Evolutionary conservation across 2,888 invertebrate species (phyloP), one percentile per base, ranked within the genome.

Genomic region (Sinohyriopsis cumingii): DNA sequence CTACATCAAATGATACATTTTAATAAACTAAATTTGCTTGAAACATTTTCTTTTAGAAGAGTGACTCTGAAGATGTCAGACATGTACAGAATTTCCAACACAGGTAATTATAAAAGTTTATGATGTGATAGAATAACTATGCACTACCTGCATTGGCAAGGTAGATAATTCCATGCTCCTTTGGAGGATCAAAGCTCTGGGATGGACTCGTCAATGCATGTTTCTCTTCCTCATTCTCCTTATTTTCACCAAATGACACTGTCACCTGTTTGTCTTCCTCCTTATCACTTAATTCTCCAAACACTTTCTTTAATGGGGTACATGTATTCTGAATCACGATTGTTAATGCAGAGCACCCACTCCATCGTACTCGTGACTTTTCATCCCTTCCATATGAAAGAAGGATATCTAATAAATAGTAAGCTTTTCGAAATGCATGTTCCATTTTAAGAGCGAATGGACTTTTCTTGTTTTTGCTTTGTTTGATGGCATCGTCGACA

Each of bases 351-450:
- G 88, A 88, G 68, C 87, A 86, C 7, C 89, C 89, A 77, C 89
- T 89, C 89, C 89, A 89, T 22, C 89, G 75, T 5, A 89, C 87
- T 63, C 82, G 79, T 7, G 89, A 89, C 45, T 78, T 79, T 71
- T 89, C 89, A 73, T 87, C 87, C 72, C 86, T 86, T 5, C 89
- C 89, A 76, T 85, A 86, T 0, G 88, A 87, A 68, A 89, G 70
- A 54, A 88, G 76, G 62, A 82, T 81, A 73, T 89, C 89, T 55
- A 85, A 78, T n/a, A 83, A 68, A 24, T 83, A 79, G 68, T 87
- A 88, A 1, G 86, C 82, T 69, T 84, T 87, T 56, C 78, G 81
- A 59, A 88, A 84, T 6, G 88, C 87, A 54, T 81, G 68, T 25
- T 83, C 75, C 80, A 80, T 84, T 74, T 78, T 82, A 62, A 69